Evolutionary conservation across 2,797 vertebrate genomes (phyloP).

Genomic region (Microctenopoma lineatum): DNA sequence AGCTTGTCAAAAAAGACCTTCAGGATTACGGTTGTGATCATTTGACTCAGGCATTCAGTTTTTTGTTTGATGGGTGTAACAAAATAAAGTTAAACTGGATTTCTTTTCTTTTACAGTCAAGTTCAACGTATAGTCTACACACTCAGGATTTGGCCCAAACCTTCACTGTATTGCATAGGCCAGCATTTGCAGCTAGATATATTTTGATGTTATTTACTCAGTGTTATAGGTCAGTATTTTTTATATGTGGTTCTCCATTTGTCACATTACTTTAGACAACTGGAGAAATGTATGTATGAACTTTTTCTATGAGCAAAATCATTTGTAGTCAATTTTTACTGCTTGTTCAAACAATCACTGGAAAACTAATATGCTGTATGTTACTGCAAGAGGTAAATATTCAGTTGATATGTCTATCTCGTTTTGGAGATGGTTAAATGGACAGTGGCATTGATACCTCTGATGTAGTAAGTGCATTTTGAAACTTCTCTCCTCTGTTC

Average conservation of each 20-base stretch:
- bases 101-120: conserved; percentile 45
- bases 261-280: conserved; percentile 45
- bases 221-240: conserved; percentile 69
- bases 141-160: conserved; percentile 75
- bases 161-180: conserved; percentile 52
- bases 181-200: conserved; percentile 46
- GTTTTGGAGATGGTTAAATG: conserved; percentile 57
- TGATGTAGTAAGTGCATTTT: conserved; percentile 72
- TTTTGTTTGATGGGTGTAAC: conserved; percentile 54
- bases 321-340: conserved; percentile 43
- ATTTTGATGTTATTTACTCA: conserved; percentile 52
- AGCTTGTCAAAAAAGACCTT: conserved; percentile 25
- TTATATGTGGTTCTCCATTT: conserved; percentile 37
- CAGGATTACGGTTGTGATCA: conserved; percentile 62
- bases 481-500: conserved; percentile 68
- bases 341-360: conserved; percentile 68
- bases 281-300: conserved; percentile 48
- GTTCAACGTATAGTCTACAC: conserved; percentile 47
- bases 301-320: conserved; percentile 26
- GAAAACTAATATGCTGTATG: conserved; percentile 64
- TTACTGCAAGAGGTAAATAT: conserved; percentile 52
- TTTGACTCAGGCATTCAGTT: conserved; percentile 88
- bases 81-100: conserved; percentile 69
- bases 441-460: conserved; percentile 88
- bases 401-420: conserved; percentile 36